These are phyloP conservation scores for Crax fasciolata DNA, from an alignment of 2,797 vertebrate species.

Conservation along the genomic window DNA sequence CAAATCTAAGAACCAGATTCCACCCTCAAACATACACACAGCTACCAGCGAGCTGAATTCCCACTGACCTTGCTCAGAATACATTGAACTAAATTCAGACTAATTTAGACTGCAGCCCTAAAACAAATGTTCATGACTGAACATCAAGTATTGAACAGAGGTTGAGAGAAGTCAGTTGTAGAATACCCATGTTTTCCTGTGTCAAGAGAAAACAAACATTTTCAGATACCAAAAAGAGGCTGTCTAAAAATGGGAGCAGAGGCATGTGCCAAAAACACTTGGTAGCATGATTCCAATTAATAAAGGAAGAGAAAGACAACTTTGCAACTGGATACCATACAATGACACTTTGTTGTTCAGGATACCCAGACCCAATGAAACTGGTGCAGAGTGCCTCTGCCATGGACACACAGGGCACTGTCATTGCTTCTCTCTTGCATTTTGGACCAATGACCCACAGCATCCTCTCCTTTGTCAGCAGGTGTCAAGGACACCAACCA, in stretches of 20 bases:
- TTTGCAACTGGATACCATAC: neutral
- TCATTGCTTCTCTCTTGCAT: neutral
- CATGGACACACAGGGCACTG: rapidly evolving
- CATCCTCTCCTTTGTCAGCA: neutral
- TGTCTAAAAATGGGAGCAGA: neutral
- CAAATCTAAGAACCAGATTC: neutral
- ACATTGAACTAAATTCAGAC: neutral
- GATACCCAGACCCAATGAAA: neutral
- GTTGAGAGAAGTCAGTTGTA: neutral
- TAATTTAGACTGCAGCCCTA: neutral
- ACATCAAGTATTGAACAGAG: neutral
- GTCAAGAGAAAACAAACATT: neutral
- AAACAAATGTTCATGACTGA: constrained; percentile 17
- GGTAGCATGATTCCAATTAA: neutral
- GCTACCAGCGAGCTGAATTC: neutral
- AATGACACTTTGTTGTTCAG: neutral
- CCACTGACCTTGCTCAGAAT: neutral
- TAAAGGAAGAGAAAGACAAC: neutral
- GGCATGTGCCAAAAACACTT: neutral
- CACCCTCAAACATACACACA: neutral
- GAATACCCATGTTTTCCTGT: neutral
- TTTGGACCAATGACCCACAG: neutral
- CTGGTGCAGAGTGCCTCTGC: neutral
- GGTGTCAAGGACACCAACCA: neutral
- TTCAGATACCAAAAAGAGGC: neutral